Percentiles rank a stretch among this genome's conserved stretches.
phyloP scores from a whole-genome alignment of 64 coral and sea anemone species.

The Dendrophyllia cribrosa region DNA sequence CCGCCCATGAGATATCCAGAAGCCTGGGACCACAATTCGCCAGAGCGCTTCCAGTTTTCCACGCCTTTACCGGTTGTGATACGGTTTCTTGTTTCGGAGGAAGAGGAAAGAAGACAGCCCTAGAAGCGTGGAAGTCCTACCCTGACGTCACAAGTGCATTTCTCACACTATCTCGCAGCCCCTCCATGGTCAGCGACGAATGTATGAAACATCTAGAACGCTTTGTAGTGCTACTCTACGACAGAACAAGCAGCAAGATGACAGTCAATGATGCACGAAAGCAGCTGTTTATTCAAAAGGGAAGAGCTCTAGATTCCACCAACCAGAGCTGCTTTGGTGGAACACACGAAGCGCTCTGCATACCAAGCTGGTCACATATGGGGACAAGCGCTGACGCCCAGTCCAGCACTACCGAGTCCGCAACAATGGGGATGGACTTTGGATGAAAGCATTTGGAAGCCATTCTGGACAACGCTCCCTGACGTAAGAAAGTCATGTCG shows the following conservation, averaged over 20 bases:
- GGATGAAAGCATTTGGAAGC: slow-evolving; percentile 49
- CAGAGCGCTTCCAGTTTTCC: slow-evolving; percentile 33
- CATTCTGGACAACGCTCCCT: slow-evolving; percentile 71
- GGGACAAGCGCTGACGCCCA: slow-evolving; percentile 64
- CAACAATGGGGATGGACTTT: slow-evolving; percentile 58
- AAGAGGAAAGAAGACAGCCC: slow-evolving; percentile 41
- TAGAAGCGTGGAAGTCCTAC: slow-evolving; percentile 20
- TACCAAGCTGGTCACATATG: slow-evolving; percentile 81
- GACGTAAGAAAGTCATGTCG: slow-evolving; percentile 52
- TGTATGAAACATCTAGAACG: slow-evolving; percentile 48
- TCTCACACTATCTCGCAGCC: not conserved
- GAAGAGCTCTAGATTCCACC: slow-evolving; percentile 63
- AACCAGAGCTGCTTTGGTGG: slow-evolving; percentile 53
- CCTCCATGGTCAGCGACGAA: slow-evolving; percentile 15
- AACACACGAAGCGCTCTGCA: slow-evolving; percentile 65
- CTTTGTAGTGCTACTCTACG: slow-evolving; percentile 43
- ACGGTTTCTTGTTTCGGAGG: slow-evolving; percentile 37
- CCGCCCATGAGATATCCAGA: slow-evolving; percentile 39
- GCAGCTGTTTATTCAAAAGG: slow-evolving; percentile 67
- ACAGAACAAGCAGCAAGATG: slow-evolving; percentile 43
- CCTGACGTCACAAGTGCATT: slow-evolving; percentile 33
- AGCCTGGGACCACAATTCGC: slow-evolving; percentile 10
- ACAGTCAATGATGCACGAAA: slow-evolving; percentile 29
- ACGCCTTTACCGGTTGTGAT: slow-evolving; percentile 48
- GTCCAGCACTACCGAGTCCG: slow-evolving; percentile 72